These are phyloP conservation scores for Urosaurus nigricauda DNA, from an alignment of 2,797 vertebrate species.

Conservation along the genomic window DNA sequence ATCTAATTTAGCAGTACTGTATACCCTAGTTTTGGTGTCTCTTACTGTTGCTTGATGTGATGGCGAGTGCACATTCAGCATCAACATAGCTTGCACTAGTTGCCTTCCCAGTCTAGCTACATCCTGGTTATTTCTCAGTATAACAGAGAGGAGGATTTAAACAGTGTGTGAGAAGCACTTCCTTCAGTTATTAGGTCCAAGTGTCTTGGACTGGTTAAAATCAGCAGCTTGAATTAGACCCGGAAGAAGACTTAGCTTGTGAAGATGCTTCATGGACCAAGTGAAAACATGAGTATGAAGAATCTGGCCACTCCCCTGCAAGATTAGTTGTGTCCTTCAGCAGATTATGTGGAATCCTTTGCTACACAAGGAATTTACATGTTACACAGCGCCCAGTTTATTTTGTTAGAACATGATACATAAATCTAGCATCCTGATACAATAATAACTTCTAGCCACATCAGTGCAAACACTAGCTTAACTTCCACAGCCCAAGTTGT, in stretches of 20 bases:
- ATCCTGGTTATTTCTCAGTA: background rate
- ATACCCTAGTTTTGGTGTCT: no score
- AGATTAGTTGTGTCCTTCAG: background rate
- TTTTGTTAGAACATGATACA: background rate
- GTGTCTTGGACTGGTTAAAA: background rate
- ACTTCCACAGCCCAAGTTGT: background rate
- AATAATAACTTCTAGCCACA: background rate
- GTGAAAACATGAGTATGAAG: background rate
- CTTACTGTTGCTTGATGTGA: background rate
- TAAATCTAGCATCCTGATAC: background rate
- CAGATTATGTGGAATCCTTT: background rate
- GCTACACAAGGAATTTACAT: background rate
- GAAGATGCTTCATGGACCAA: background rate
- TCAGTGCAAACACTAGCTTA: background rate
- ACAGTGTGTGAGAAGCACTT: background rate
- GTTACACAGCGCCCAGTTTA: background rate
- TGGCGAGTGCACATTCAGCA: background rate
- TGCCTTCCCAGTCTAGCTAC: background rate
- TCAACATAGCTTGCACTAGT: background rate
- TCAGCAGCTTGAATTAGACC: background rate
- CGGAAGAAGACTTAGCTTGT: background rate
- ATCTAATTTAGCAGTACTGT: background rate
- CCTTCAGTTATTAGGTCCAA: background rate
- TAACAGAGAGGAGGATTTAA: background rate
- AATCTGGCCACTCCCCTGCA: background rate